Base-by-base conservation (phyloP, 2,797 vertebrate species). In the Leuciscus waleckii region DNA sequence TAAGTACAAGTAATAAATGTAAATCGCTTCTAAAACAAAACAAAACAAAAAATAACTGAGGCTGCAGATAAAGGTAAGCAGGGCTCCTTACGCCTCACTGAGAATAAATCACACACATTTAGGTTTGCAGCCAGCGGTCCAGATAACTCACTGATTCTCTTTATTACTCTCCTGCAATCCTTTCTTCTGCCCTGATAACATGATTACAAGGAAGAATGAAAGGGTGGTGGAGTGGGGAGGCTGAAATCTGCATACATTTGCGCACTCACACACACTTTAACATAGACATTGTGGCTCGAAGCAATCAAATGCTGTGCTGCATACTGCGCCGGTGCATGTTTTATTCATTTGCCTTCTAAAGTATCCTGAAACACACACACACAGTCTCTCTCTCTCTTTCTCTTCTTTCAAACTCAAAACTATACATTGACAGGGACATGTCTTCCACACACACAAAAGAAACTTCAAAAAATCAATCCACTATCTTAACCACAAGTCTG, bases 291-390 rank as follows among this genome's bases (percentile, higher is more conserved):
- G 71, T 87, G 65, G 78, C 79, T 87, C 90, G 87, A 81, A 93
- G 90, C 86, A 81, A 87, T 84, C 86, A 84, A 80, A 75, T 68
- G 76, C 76, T 88, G 75, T 43, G 82, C 90, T 88, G 91, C 91
- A 84, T 90, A 89, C 89, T 75, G 87, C 90, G 87, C 81, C 78
- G 74, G 87, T 79, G 84, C 86, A 92, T 93, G 90, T 92, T 93
- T 94, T 92, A 93, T 94, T 94, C 90, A 92, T 93, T 81, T 17
- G 39, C 74, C 85, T 84, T 87, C 83, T 75, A 85, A 83, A 74
- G 86, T 91, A 82, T 83, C 79, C 87, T 70, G 69, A 61, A 88
- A 13, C 43, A 3, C 43, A 2, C 39, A 7, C 39, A 29, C 29
- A 1, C n/a, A n/a, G n/a, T 39, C 43, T 51, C 49, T 17, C 49